phyloP scores from a whole-genome alignment of 2,888 invertebrate species.

The Campoplex capitator region DNA sequence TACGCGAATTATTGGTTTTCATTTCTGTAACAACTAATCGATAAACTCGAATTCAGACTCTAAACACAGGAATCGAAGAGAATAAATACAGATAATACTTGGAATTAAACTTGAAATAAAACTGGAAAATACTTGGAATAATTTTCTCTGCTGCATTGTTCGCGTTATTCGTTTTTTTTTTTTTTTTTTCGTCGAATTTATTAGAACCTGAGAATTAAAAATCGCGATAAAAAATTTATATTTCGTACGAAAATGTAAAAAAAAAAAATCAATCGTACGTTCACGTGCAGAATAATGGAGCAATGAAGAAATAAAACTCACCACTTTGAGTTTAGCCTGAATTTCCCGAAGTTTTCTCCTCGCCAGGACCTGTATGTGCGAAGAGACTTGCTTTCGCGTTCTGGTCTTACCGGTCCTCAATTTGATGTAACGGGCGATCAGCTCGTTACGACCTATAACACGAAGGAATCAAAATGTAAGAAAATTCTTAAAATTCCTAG shows the following conservation, averaged over 20 bases:
- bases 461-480: conserved; percentile 37
- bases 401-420: conserved; percentile 99
- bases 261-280: neutral
- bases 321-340: conserved; percentile 99
- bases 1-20: neutral
- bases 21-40: neutral
- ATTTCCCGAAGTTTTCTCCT: conserved; percentile 99
- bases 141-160: neutral
- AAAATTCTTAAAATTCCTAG: neutral
- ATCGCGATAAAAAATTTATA: neutral
- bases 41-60: neutral
- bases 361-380: conserved; percentile 99
- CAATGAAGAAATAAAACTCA: conserved; percentile 86
- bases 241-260: conserved; percentile 16
- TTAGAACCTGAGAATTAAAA: neutral
- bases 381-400: conserved; percentile 99
- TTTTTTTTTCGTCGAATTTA: neutral
- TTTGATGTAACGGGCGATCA: conserved; percentile 99
- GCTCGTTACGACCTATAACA: conserved; percentile 98
- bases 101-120: too few relatives aligned
- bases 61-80: neutral
- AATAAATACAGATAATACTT: neutral
- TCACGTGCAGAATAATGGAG: conserved; percentile 69
- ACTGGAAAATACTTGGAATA: too few relatives aligned
- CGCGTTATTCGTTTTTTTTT: neutral